Evolutionary conservation across 2,797 vertebrate genomes (phyloP).

Genomic region (Helostoma temminkii): DNA sequence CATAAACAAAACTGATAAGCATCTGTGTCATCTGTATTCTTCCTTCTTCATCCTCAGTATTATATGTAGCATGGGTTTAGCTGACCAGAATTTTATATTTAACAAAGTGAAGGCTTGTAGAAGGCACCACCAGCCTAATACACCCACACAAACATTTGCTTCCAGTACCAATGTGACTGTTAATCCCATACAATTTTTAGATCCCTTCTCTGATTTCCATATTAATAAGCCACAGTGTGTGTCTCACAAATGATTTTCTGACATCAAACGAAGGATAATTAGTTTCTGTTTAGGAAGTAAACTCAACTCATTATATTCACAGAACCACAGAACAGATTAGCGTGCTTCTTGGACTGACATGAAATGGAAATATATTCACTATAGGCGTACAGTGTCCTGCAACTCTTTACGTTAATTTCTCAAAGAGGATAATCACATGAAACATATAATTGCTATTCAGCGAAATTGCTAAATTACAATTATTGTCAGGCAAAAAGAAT

Average conservation of each 20-base stretch:
- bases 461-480: slow-evolving; percentile 35
- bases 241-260: slow-evolving; percentile 59
- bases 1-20: background rate
- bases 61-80: background rate
- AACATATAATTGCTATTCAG: slow-evolving; percentile 40
- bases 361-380: slow-evolving; percentile 42
- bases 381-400: slow-evolving; percentile 16
- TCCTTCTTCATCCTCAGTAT: background rate
- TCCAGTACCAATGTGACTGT: slow-evolving; percentile 33
- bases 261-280: slow-evolving; percentile 70
- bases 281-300: slow-evolving; percentile 61
- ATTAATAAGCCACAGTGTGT: slow-evolving; percentile 51
- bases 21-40: background rate
- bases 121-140: slow-evolving; percentile 9
- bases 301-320: slow-evolving; percentile 57
- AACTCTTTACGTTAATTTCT: slow-evolving; percentile 42
- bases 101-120: slow-evolving; percentile 7
- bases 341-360: slow-evolving; percentile 36
- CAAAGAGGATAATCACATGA: slow-evolving; percentile 51
- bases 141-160: slow-evolving; percentile 34
- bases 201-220: slow-evolving; percentile 50
- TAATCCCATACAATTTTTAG: slow-evolving; percentile 46
- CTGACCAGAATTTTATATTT: slow-evolving; percentile 19
- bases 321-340: slow-evolving; percentile 47
- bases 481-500: slow-evolving; percentile 40